Conservation (phyloP, 2,797 vertebrate genomes). For the Trematomus bernacchii region DNA sequence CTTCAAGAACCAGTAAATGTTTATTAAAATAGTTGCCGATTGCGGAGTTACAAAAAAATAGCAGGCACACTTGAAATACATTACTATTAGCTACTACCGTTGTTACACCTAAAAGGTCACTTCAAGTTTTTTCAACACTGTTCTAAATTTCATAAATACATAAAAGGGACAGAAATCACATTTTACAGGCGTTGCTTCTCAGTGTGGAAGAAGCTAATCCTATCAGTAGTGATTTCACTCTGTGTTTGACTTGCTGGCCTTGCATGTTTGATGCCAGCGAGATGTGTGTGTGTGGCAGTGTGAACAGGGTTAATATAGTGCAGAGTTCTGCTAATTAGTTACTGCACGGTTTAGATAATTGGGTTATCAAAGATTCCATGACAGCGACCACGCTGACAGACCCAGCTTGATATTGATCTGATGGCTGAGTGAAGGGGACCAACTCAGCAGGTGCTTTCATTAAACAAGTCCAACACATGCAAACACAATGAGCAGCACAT, state of each 20-base stretch:
- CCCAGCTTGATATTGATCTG: constrained; percentile 64
- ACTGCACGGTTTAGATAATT: constrained; percentile 62
- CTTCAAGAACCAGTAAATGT: no score
- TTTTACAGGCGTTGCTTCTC: constrained; percentile 28
- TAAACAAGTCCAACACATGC: constrained; percentile 56
- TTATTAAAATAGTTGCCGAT: no score
- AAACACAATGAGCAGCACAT: constrained; percentile 19
- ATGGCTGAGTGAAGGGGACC: constrained; percentile 58
- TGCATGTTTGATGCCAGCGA: constrained; percentile 29
- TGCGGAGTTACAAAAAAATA: no score
- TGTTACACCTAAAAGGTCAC: neutral
- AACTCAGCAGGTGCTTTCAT: constrained; percentile 68
- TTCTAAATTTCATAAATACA: constrained; percentile 14
- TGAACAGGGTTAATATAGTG: constrained; percentile 58
- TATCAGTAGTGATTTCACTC: constrained; percentile 32
- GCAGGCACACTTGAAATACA: neutral
- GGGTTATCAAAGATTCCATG: constrained; percentile 68
- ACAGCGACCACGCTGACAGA: constrained; percentile 59
- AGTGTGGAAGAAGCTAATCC: constrained; percentile 28
- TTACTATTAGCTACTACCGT: neutral
- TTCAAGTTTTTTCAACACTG: neutral
- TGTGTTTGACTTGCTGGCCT: constrained; percentile 47
- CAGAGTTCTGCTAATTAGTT: constrained; percentile 63
- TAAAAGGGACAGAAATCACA: constrained; percentile 15
- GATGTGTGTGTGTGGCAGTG: constrained; percentile 19